Evolutionary conservation across 2,888 invertebrate species (phyloP).

Genomic region (Dolichomitus sp.): DNA sequence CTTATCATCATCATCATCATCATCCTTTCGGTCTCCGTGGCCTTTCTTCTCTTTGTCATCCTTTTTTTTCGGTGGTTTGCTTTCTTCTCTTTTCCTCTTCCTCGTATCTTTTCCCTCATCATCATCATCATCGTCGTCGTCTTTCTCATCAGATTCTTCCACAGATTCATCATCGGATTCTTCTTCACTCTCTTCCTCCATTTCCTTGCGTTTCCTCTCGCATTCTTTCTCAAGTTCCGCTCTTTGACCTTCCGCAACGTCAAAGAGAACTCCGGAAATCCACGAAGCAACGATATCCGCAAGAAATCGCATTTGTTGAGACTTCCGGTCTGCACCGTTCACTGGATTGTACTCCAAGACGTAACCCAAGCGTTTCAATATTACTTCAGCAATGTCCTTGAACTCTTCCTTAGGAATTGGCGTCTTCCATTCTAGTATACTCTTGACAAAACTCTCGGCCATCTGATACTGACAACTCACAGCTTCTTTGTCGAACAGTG

Average conservation of each 20-base stretch:
- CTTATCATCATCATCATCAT: constrained; percentile 55
- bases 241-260: constrained; percentile 75
- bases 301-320: constrained; percentile 80
- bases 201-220: constrained; percentile 64
- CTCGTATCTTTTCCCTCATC: constrained; percentile 8
- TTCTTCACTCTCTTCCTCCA: constrained; percentile 67
- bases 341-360: constrained; percentile 73
- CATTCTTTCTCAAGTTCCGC: constrained; percentile 72
- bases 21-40: constrained; percentile 52
- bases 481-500: constrained; percentile 74
- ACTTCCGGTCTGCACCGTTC: constrained; percentile 76
- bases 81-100: constrained; percentile 30
- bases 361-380: constrained; percentile 74
- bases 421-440: constrained; percentile 78
- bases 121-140: constrained; percentile 53
- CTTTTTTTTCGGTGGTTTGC: constrained; percentile 31
- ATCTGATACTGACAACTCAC: constrained; percentile 79
- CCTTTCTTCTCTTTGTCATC: constrained; percentile 54
- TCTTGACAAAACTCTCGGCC: constrained; percentile 81
- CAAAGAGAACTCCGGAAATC: constrained; percentile 79
- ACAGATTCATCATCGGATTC: constrained; percentile 68
- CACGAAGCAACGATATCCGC: constrained; percentile 81
- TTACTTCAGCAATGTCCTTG: constrained; percentile 78
- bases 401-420: constrained; percentile 76
- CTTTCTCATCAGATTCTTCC: constrained; percentile 41